Conservation (phyloP, 2,797 vertebrate species). For the Sebastolobus alascanus region DNA sequence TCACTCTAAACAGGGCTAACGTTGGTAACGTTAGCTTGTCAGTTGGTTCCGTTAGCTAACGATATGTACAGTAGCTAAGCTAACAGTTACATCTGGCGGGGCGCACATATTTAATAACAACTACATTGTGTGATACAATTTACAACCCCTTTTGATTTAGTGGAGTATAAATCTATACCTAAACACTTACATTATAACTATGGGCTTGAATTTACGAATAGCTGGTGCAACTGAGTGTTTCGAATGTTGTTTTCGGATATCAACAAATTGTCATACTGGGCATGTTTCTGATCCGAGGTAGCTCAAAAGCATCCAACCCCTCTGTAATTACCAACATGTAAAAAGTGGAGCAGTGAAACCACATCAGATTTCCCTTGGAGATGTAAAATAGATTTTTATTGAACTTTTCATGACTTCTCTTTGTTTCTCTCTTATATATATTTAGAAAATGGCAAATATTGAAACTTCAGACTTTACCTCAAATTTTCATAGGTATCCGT, state of each 20-base stretch:
- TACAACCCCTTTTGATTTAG: neutral
- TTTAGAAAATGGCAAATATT: constrained; percentile 62
- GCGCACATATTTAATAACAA: neutral
- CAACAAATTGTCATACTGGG: neutral
- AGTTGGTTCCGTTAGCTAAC: neutral
- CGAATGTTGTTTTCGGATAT: neutral
- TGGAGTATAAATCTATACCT: neutral
- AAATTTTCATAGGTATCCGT: constrained; percentile 46
- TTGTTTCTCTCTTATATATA: constrained; percentile 46
- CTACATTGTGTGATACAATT: neutral
- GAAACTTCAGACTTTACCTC: constrained; percentile 76
- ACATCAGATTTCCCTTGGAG: constrained; percentile 25
- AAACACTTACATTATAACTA: neutral
- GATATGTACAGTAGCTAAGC: neutral
- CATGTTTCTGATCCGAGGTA: neutral
- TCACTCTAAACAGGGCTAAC: neutral
- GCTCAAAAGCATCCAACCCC: neutral
- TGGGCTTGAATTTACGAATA: constrained; percentile 3
- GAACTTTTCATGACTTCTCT: constrained; percentile 28
- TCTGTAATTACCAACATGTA: neutral
- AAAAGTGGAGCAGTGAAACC: constrained; percentile 17
- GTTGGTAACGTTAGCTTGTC: neutral
- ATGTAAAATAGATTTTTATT: constrained; percentile 45
- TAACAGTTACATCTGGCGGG: neutral
- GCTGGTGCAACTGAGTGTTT: constrained; percentile 20